Evolutionary conservation across 2,888 invertebrate genomes (phyloP).

Genomic region (Axea sp.): DNA sequence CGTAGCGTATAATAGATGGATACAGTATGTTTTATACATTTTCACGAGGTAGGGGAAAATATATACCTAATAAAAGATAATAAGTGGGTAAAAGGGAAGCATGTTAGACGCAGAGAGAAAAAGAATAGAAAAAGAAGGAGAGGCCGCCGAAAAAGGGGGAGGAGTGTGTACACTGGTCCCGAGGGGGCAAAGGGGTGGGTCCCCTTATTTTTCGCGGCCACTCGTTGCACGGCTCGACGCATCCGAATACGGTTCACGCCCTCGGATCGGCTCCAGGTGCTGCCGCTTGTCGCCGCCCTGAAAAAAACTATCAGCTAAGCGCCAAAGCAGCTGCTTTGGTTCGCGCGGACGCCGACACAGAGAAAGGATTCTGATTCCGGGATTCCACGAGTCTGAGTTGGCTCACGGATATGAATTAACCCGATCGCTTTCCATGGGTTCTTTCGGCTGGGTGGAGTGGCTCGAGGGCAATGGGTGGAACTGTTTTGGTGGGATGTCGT

Average conservation of each 20-base stretch:
- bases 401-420: constrained; percentile 30
- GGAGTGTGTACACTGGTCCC: constrained; percentile 52
- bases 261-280: constrained; percentile 72
- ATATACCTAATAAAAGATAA: too few species aligned
- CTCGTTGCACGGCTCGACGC: constrained; percentile 78
- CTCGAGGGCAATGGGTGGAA: constrained; percentile 25
- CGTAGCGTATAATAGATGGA: too few species aligned
- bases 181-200: constrained; percentile 66
- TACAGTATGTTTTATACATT: too few species aligned
- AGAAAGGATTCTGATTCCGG: constrained; percentile 57
- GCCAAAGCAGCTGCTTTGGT: constrained; percentile 57
- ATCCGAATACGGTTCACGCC: constrained; percentile 77
- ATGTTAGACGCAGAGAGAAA: too few species aligned
- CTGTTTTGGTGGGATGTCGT: constrained; percentile 9
- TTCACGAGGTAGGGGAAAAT: too few species aligned
- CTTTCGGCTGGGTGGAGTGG: constrained; percentile 24
- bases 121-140: too few species aligned
- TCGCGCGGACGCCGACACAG: constrained; percentile 38
- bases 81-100: too few species aligned
- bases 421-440: constrained; percentile 21
- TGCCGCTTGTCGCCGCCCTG: constrained; percentile 68
- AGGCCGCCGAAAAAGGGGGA: constrained; percentile 63
- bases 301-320: constrained; percentile 58
- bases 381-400: constrained; percentile 24
- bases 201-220: constrained; percentile 77